Evolutionary conservation across 2,113 vertebrate genomes (phyloP).

Genomic region (Daubentonia madagascariensis): DNA sequence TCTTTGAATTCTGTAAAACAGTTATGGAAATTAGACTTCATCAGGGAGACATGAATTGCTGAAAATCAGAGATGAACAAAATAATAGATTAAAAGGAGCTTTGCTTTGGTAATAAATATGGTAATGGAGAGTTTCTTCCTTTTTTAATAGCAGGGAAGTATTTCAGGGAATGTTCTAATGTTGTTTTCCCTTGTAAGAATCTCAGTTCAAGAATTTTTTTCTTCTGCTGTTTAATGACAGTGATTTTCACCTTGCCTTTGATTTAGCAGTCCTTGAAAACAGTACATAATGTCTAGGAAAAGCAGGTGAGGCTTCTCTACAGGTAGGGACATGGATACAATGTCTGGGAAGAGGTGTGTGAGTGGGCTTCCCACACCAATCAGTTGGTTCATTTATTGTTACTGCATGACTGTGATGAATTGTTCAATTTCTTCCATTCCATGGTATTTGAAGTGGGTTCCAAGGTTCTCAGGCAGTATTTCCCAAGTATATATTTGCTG

Average conservation of each 20-base stretch:
- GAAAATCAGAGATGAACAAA: conserved; percentile 39
- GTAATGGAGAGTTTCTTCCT: neutral
- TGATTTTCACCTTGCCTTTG: conserved; percentile 27
- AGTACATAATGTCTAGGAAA: neutral
- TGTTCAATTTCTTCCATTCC: neutral
- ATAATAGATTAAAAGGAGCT: conserved; percentile 19
- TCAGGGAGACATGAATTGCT: neutral
- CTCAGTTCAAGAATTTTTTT: neutral
- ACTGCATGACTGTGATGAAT: neutral
- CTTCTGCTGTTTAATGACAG: neutral
- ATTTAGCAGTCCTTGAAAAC: neutral
- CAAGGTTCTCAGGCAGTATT: neutral
- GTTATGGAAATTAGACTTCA: conserved; percentile 67
- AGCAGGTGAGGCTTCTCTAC: neutral
- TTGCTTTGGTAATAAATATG: conserved; percentile 31
- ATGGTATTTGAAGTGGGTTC: neutral
- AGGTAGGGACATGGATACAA: neutral
- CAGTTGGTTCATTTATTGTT: neutral
- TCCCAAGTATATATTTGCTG: neutral
- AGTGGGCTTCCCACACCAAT: neutral
- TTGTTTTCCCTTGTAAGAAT: neutral
- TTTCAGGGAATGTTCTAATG: conserved; percentile 31
- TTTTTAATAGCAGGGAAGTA: conserved; percentile 5
- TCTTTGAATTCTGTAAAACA: conserved; percentile 66
- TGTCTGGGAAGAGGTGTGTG: neutral